Evolutionary conservation across 2,888 invertebrate species (phyloP).

Genomic region (Elysia crispata): DNA sequence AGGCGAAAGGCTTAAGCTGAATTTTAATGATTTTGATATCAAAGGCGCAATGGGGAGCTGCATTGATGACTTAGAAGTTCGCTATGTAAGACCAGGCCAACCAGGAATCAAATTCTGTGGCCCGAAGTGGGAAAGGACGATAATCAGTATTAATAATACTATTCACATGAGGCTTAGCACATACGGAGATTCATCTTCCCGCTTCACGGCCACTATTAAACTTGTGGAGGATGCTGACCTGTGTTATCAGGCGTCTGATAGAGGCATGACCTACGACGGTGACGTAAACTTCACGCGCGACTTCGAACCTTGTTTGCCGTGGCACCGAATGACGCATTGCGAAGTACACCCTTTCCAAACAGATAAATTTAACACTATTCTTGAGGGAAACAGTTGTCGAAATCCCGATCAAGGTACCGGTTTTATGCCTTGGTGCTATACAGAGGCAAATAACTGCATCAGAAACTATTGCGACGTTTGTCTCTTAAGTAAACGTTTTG

Average conservation of each 20-base stretch:
- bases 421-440: slow-evolving; percentile 39
- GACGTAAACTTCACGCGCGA: slow-evolving; percentile 34
- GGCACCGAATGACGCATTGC: slow-evolving; percentile 37
- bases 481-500: neutral
- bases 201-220: neutral
- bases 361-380: neutral
- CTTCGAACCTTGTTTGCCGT: slow-evolving; percentile 36
- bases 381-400: slow-evolving; percentile 34
- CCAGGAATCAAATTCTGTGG: slow-evolving; percentile 25
- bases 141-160: slow-evolving; percentile 14
- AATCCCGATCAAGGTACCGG: slow-evolving; percentile 23
- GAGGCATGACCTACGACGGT: slow-evolving; percentile 35
- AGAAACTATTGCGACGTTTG: slow-evolving; percentile 39
- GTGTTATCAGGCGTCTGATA: slow-evolving; percentile 32
- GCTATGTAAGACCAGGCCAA: slow-evolving; percentile 16
- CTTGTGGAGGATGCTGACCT: neutral
- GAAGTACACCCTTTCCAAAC: slow-evolving; percentile 29
- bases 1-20: slow-evolving; percentile 13
- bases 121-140: neutral
- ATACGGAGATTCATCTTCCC: neutral
- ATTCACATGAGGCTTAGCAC: slow-evolving; percentile 28
- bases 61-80: slow-evolving; percentile 16
- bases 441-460: slow-evolving; percentile 6
- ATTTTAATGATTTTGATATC: slow-evolving; percentile 27
- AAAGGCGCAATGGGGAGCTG: neutral